These are phyloP conservation scores for Tichodroma muraria DNA, from an alignment of 2,113 vertebrate species.

Conservation along the genomic window DNA sequence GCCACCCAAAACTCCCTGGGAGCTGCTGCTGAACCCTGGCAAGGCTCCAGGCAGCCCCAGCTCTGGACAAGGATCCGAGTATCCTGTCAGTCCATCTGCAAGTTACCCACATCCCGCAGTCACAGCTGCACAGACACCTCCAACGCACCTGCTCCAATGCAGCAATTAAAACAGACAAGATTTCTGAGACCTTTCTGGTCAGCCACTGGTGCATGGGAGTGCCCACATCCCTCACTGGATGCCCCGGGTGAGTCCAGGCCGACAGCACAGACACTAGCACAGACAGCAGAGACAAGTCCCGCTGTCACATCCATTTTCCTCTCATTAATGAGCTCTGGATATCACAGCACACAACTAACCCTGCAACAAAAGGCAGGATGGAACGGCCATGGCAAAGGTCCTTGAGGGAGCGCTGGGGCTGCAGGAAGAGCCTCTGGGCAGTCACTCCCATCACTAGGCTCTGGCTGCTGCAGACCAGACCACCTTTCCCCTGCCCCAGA, in stretches of 20 bases:
- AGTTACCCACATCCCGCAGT: neutral
- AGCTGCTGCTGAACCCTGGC: neutral
- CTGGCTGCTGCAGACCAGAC: neutral
- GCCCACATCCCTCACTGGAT: rapidly evolving
- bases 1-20: neutral
- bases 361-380: neutral
- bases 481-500: neutral
- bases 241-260: rapidly evolving
- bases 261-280: neutral
- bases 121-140: neutral
- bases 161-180: neutral
- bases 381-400: neutral
- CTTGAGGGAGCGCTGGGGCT: neutral
- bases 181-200: neutral
- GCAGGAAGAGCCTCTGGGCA: neutral
- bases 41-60: neutral
- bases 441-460: neutral
- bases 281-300: rapidly evolving
- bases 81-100: rapidly evolving
- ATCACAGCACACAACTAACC: neutral
- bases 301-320: neutral
- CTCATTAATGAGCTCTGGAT: neutral
- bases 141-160: neutral
- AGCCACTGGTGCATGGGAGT: neutral
- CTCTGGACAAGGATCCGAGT: rapidly evolving